phyloP scores from a whole-genome alignment of 2,888 invertebrate genomes.

The Luperina testacea region DNA sequence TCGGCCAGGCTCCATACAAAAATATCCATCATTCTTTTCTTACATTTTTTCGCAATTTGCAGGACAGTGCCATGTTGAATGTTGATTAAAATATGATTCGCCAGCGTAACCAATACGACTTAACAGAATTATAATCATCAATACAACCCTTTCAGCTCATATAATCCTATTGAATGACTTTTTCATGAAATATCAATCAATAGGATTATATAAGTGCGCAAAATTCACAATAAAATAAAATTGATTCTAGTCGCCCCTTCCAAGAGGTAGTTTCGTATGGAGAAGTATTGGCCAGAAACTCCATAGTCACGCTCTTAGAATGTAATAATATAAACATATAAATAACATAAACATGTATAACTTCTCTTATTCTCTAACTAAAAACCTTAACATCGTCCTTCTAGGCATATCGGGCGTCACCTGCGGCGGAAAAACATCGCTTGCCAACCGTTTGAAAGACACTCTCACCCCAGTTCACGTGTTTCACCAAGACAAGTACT shows the following conservation, averaged over 20 bases:
- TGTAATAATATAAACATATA: background rate
- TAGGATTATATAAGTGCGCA: too few species aligned
- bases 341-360: background rate
- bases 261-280: background rate
- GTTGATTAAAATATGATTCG: too few species aligned
- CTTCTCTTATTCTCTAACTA: background rate
- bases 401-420: slow-evolving; percentile 94
- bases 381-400: background rate
- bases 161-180: too few species aligned
- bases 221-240: background rate
- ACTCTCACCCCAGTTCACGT: slow-evolving; percentile 86
- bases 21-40: too few species aligned
- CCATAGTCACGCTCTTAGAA: too few species aligned
- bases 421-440: slow-evolving; percentile 95
- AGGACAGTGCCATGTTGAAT: too few species aligned
- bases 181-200: too few species aligned
- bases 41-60: too few species aligned
- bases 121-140: too few species aligned
- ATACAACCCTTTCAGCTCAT: too few species aligned
- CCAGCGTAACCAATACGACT: too few species aligned
- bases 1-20: too few species aligned
- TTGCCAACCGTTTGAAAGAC: slow-evolving; percentile 90
- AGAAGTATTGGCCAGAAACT: background rate
- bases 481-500: slow-evolving; percentile 94
- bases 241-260: background rate